Base-by-base conservation (phyloP, 2,797 vertebrate genomes). In the Cygnus olor region DNA sequence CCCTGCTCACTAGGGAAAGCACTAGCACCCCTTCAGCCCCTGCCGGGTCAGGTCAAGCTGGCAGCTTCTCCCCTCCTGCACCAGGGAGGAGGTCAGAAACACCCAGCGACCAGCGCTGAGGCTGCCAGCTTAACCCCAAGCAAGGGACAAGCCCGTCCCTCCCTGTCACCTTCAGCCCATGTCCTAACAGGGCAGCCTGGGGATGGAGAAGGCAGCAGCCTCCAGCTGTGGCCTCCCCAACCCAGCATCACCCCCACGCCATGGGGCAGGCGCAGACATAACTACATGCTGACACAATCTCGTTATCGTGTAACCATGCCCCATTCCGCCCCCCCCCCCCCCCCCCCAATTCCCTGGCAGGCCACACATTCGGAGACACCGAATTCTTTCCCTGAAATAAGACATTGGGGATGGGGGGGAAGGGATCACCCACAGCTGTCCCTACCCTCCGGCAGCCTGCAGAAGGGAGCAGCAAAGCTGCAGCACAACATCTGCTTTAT, bases 371-470 rank as follows among this genome's bases (percentile, higher is more conserved):
- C 81, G 82, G 88, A 96, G 87, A 95, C 53, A 20, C 1, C 1
- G 18, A 95, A 97, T 96, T 92, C 94, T 95, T 93, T 93, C 90
- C 96, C 90, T 80, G 77, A 95, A 97, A 95, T 80, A 81, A 95
- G 83, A 71, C 73, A 21, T 85, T 70, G 88, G 74, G 66, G 70
- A 32, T 69, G 21, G 6, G 20, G 6, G 34, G 38, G 77, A 40
- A 85, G 86, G 88, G 94, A 95, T 95, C 88, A 79, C 36, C 63
- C 85, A 77, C 96, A 97, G 97, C 97, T 97, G 96, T 96, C 96
- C 69, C 92, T 49, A 20, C 86, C 45, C 80, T 90, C 78, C 42
- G 58, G 7, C 79, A 79, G 74, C 3, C 89, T 14, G 18, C 0
- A 0, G 54, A 71, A 65, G 0, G 0, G 40, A 88, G 72, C 61